These are phyloP conservation scores for Malachius bipustulatus DNA, from an alignment of 2,888 invertebrate genomes.

Conservation along the genomic window DNA sequence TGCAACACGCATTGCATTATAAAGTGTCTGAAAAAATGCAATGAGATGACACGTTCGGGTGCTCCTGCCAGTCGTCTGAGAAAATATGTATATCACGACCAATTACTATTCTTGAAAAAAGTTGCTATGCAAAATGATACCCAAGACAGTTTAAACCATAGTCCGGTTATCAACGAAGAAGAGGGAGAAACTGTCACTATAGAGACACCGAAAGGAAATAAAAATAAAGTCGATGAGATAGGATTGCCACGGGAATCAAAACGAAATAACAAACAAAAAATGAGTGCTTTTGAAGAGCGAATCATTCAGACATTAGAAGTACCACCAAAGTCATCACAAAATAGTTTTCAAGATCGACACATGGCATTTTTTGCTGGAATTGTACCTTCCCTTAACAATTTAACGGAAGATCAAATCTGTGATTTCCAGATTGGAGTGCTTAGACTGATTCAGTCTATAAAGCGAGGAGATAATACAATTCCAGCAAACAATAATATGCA, in stretches of 20 bases:
- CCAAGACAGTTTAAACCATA: not conserved
- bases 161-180: no score
- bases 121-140: not conserved
- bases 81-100: conserved; percentile 3
- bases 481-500: conserved; percentile 4
- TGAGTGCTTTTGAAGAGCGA: not conserved
- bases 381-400: not conserved
- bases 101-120: conserved; percentile 2
- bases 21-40: not conserved
- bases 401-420: conserved; percentile 1
- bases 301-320: not conserved
- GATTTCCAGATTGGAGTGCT: conserved; percentile 2
- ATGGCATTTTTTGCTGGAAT: conserved; percentile 2
- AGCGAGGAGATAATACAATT: conserved; percentile 3
- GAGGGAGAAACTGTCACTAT: no score
- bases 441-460: conserved; percentile 4
- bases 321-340: not conserved
- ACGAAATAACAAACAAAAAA: not conserved
- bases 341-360: conserved; percentile 1
- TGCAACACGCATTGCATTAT: no score
- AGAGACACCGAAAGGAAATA: no score
- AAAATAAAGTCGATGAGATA: not conserved
- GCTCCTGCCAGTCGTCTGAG: no score
- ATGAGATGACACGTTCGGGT: no score
- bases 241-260: not conserved